These are phyloP conservation scores for Caenorhabditis sp. DNA, from an alignment of 2,888 invertebrate genomes.

Conservation along the genomic window DNA sequence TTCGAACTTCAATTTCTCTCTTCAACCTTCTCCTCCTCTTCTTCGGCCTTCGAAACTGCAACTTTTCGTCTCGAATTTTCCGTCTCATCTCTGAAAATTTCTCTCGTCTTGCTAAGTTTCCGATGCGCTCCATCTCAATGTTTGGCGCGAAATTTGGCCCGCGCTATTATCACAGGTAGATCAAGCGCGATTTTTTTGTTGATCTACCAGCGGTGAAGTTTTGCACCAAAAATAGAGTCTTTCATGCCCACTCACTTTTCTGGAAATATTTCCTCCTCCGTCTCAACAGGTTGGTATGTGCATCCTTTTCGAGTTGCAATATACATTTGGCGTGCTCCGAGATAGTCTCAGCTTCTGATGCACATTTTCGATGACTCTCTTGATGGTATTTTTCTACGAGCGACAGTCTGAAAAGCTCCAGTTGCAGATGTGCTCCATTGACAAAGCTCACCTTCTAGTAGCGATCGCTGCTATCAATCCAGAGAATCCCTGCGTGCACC, in stretches of 20 bases:
- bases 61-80: slow-evolving; percentile 6
- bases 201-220: too few species aligned
- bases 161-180: too few species aligned
- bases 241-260: slow-evolving; percentile 14
- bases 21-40: slow-evolving; percentile 29
- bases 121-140: too few species aligned
- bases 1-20: slow-evolving; percentile 23
- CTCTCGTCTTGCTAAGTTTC: too few species aligned
- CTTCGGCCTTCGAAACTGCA: neutral
- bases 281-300: slow-evolving; percentile 28
- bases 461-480: slow-evolving; percentile 66
- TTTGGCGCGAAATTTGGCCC: too few species aligned
- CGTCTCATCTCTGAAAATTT: neutral
- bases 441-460: slow-evolving; percentile 53
- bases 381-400: slow-evolving; percentile 53
- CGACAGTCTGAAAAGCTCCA: slow-evolving; percentile 32
- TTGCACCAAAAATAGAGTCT: neutral
- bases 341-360: slow-evolving; percentile 62
- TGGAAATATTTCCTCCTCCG: slow-evolving; percentile 48
- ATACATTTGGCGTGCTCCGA: slow-evolving; percentile 71
- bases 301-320: slow-evolving; percentile 62
- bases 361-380: slow-evolving; percentile 61
- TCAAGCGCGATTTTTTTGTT: too few species aligned
- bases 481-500: slow-evolving; percentile 63
- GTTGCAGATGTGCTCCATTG: neutral